Evolutionary conservation across 1,140 invertebrate genomes (phyloP), one percentile per base, ranked within the genome.

Genomic region (Macrosteles quadrilineatus): DNA sequence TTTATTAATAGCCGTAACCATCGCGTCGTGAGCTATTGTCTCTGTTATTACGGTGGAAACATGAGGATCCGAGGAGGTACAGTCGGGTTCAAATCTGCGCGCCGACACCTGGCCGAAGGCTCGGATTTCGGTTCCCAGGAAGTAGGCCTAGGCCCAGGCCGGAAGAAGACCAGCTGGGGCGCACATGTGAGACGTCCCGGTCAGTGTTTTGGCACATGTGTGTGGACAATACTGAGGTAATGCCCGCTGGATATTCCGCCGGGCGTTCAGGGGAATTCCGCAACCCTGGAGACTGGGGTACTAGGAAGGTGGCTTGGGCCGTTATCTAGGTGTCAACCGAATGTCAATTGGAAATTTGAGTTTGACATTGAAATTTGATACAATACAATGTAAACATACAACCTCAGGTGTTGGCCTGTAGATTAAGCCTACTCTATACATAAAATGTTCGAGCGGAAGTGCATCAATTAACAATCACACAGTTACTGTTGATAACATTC

Each of bases 41-140:
- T 59, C 25, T 59, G 55, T 59, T 59, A 59, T 59, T 59, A 59
- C 27, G n/a, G 47, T 4, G 32, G 32, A 14, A 36, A 36, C 32
- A 36, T 36, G 32, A 36, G 32, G n/a, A n/a, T n/a, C n/a, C n/a
- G n/a, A 27, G 11, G 9, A 23, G 23, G 55, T 59, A 30, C 27
- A 59, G 23, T 25, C 27, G 55, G 23, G 27, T 25, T 14, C 25
- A 29, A 64, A 64, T 32, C 62, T 36, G 36, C 32, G 62, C 30
- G n/a, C 45, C 19, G 50, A 68, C 55, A 53, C 47, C 47, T 68
- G 67, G 47, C 50, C 32, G 11, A 12, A 4, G 43, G 65, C 47
- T 68, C 67, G 50, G 30, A 31, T 68, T 68, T 68, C 67, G 67
- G 66, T 55, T 57, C 67, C 67, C 67, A 68, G 67, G 67, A 68